Percentiles rank a stretch among this genome's conserved stretches.
phyloP scores from a whole-genome alignment of 2,113 vertebrate species.

The Mohoua ochrocephala region DNA sequence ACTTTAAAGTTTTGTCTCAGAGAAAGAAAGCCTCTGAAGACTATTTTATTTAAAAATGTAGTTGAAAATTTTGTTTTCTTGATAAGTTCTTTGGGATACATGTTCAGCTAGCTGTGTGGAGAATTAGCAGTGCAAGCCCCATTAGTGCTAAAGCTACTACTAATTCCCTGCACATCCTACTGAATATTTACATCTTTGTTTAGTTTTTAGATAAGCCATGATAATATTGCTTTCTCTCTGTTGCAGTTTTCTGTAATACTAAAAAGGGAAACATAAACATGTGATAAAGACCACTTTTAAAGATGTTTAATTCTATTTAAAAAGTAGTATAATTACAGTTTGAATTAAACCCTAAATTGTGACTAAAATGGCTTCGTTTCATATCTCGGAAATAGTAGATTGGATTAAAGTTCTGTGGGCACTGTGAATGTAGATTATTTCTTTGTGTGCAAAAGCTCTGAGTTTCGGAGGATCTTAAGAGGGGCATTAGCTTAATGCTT shows the following conservation, averaged over 20 bases:
- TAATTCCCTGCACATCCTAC: neutral
- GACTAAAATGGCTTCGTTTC: neutral
- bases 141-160: neutral
- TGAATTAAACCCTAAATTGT: neutral
- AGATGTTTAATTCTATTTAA: neutral
- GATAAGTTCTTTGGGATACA: neutral
- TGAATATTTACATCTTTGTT: slow-evolving; percentile 16
- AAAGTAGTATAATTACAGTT: neutral
- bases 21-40: neutral
- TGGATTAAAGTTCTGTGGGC: neutral
- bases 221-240: neutral
- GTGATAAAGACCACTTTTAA: neutral
- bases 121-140: neutral
- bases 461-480: neutral
- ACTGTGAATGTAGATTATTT: neutral
- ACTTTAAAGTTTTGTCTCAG: neutral
- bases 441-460: neutral
- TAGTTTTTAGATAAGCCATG: neutral
- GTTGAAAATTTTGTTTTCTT: slow-evolving; percentile 1
- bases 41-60: neutral
- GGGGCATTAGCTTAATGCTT: neutral
- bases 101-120: neutral
- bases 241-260: neutral
- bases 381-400: neutral
- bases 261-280: neutral